Conservation (phyloP, 2,113 vertebrate species). For the Pseudolaguvia tuberculata region DNA sequence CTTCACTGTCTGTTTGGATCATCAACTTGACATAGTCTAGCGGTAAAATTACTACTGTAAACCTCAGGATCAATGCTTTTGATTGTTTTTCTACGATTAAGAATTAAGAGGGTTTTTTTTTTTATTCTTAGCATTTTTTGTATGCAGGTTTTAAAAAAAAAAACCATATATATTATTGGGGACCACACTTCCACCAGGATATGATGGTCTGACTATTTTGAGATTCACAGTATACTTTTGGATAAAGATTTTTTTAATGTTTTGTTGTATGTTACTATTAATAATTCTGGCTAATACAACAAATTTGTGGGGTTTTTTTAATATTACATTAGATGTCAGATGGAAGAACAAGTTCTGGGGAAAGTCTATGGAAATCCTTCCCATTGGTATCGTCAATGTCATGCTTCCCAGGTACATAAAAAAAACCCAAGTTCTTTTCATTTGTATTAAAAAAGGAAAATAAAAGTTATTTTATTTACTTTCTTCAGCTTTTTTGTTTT, state of each 20-base stretch:
- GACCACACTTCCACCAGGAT: not conserved
- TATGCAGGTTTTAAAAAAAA: not conserved
- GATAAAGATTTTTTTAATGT: not conserved
- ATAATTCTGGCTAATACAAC: too few species aligned
- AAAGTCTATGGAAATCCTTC: slow-evolving; percentile 98
- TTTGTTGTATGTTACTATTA: too few species aligned
- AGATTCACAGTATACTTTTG: not conserved
- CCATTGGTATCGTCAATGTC: slow-evolving; percentile 89
- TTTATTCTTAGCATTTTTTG: not conserved
- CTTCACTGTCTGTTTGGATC: not conserved
- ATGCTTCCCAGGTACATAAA: slow-evolving; percentile 82
- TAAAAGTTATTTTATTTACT: not conserved
- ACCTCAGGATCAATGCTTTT: not conserved
- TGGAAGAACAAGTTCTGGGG: slow-evolving; percentile 99
- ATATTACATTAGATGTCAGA: slow-evolving; percentile 83
- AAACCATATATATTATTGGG: not conserved
- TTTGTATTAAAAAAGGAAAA: not conserved
- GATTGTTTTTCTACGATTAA: not conserved
- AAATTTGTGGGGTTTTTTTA: not conserved
- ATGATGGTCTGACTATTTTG: too few species aligned
- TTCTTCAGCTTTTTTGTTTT: not conserved
- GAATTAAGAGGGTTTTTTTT: too few species aligned
- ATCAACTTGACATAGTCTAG: not conserved
- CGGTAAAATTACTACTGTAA: not conserved
- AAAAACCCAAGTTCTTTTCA: not conserved